Conservation (phyloP, 2,888 invertebrate species). For the Iselma pallidipennis region DNA sequence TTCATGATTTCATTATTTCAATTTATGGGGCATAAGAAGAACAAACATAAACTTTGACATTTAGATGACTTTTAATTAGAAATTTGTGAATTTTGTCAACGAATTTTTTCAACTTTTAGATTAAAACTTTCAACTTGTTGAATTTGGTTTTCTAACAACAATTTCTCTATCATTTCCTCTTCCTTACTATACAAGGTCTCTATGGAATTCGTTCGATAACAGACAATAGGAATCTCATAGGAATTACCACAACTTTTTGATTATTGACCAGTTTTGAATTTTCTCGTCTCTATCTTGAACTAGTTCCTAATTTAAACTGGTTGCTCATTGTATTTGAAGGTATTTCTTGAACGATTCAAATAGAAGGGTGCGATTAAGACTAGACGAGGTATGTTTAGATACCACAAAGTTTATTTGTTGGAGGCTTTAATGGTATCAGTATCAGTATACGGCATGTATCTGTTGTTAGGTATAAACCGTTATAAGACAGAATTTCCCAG, state of each 20-base stretch:
- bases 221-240: background rate
- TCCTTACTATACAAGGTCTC: background rate
- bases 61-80: background rate
- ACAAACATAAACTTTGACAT: background rate
- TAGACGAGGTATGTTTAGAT: too few species aligned
- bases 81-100: too few species aligned
- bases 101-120: background rate
- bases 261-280: background rate
- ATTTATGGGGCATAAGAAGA: background rate
- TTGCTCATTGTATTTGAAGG: too few species aligned
- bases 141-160: background rate
- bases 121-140: background rate
- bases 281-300: too few species aligned
- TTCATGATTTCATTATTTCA: background rate
- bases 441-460: too few species aligned
- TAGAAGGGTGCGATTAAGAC: too few species aligned
- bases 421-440: too few species aligned
- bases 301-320: too few species aligned
- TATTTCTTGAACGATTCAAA: too few species aligned
- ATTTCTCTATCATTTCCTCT: background rate
- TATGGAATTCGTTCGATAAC: background rate
- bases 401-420: too few species aligned
- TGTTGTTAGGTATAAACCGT: too few species aligned
- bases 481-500: too few species aligned
- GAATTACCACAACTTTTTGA: background rate